Conservation (phyloP, 2,797 vertebrate genomes). For the Loris lydekkerianus region DNA sequence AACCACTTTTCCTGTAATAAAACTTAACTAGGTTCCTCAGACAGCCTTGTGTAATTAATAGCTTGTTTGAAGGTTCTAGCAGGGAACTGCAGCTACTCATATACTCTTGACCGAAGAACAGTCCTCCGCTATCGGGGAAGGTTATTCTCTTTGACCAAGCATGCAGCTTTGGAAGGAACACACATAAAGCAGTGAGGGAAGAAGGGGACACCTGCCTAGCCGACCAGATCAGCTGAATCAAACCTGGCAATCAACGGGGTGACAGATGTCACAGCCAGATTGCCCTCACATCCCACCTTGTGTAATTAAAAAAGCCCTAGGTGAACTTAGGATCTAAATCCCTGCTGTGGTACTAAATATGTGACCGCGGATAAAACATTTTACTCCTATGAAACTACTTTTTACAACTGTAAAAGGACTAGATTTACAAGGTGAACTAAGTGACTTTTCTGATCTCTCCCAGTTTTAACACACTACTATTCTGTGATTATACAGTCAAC, state of each 20-base stretch:
- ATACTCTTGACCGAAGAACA: no score
- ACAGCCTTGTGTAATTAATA: background rate
- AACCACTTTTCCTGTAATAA: slow-evolving; percentile 53
- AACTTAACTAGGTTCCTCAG: background rate
- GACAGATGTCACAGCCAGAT: background rate
- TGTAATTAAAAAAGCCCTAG: background rate
- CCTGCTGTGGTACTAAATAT: background rate
- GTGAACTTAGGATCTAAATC: background rate
- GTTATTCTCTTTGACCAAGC: no score
- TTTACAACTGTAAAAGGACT: slow-evolving; percentile 17
- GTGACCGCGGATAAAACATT: slow-evolving; percentile 1
- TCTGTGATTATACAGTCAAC: slow-evolving; percentile 31
- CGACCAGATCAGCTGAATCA: background rate
- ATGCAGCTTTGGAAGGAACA: no score
- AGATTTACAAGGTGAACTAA: background rate
- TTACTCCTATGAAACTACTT: slow-evolving; percentile 34
- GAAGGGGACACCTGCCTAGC: no score
- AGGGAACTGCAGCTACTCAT: no score
- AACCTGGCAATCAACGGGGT: background rate
- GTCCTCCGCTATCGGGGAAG: no score
- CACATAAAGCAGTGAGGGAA: no score
- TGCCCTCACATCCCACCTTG: background rate
- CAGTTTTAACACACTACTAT: slow-evolving; percentile 22
- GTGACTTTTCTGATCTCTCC: background rate
- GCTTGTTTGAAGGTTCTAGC: no score